Percentiles rank a stretch among this genome's conserved stretches.
Conservation (phyloP, 2,888 invertebrate genomes). For the Dryomyza anilis region DNA sequence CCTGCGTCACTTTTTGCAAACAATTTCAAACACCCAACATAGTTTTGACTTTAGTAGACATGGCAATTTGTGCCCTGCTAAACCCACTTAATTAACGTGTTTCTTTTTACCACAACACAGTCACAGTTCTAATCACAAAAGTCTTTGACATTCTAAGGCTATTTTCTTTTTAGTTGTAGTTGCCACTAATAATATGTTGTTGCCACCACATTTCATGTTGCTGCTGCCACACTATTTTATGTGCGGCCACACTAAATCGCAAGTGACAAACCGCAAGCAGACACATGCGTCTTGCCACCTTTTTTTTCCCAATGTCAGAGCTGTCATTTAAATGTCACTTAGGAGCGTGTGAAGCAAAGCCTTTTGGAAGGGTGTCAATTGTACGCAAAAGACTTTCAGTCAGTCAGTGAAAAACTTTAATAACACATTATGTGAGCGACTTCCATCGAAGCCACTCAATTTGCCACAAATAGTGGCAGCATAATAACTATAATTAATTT, state of each 20-base stretch:
- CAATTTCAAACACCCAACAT: too few relatives aligned
- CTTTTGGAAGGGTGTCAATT: too few relatives aligned
- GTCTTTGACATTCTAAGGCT: neutral
- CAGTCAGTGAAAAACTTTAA: neutral
- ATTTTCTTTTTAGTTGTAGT: neutral
- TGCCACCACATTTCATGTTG: too few relatives aligned
- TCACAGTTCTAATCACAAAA: neutral
- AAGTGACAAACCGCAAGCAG: neutral
- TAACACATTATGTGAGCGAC: neutral
- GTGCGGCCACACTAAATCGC: too few relatives aligned
- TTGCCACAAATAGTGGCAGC: slow-evolving; percentile 8
- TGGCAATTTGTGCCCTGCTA: too few relatives aligned
- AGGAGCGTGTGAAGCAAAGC: slow-evolving; percentile 9
- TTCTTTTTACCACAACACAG: neutral
- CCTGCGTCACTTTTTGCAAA: too few relatives aligned
- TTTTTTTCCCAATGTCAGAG: neutral
- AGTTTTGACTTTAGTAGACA: neutral
- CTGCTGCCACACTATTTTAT: too few relatives aligned
- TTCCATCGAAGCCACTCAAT: slow-evolving; percentile 18
- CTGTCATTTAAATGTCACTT: slow-evolving; percentile 11
- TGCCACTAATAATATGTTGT: neutral
- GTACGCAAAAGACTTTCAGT: neutral
- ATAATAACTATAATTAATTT: slow-evolving; percentile 27
- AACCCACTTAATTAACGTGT: neutral
- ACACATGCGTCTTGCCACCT: neutral